Base-by-base conservation (phyloP, 2,113 vertebrate genomes). In the Trichomycterus rosablanca region DNA sequence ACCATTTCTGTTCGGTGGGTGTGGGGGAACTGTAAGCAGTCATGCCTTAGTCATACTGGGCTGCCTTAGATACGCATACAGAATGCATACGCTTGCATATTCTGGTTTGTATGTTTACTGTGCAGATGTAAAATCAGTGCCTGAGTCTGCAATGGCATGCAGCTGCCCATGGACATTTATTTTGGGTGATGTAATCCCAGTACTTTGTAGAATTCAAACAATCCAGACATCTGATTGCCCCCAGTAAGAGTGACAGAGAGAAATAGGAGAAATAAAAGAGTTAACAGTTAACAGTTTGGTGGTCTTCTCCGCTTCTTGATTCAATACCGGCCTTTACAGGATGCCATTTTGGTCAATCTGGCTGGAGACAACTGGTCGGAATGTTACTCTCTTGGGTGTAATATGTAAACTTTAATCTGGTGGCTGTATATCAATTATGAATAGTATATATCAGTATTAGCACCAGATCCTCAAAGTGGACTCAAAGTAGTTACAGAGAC, bases 121-220 rank as follows among this genome's bases (percentile, higher is more conserved):
- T n/a, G 37, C 37, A 40, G 37, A 40, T 40, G 12, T 14, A 40
- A n/a, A 15, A 40, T 39, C 12, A 30, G 26, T n/a, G 26, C 26
- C 7, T 4, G 26, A 14, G 12, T 39, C 37, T 40, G 11, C 9
- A 35, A 35, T 70, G 75, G 78, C 78, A 56, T 86, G 81, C 84
- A 79, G 75, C 79, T 86, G 76, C 76, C 15, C 15, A 14, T 40
- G 37, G 7, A 11, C 12, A n/a, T 40, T 40, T n/a, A n/a, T 73
- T 67, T 39, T 40, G 60, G 74, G 67, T 88, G 68, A 88, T 88
- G 83, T 88, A 84, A 88, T 78, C 54, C 37, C 55, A 74, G 69
- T 81, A 67, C 80, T 74, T 70, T 66, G 63, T 76, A 80, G 85
- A 88, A 86, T 75, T 46, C 46, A 22, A 26, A 54, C 43, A 59